Conservation (phyloP, 2,113 vertebrate species). For the Hyperopisus bebe region DNA sequence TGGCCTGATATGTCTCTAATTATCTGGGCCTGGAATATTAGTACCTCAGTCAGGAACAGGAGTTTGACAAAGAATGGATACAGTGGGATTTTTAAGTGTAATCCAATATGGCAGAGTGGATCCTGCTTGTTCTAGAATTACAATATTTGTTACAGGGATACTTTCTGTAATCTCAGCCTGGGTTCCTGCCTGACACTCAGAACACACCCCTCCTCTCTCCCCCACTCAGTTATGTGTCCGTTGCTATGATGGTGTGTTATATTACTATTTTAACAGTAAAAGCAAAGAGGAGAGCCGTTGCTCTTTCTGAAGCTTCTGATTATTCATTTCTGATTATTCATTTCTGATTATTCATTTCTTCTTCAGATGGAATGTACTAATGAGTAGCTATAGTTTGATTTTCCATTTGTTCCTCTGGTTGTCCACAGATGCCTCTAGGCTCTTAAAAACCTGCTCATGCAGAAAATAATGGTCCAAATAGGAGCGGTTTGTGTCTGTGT, state of each 20-base stretch:
- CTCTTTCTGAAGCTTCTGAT: neutral
- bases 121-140: neutral
- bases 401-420: neutral
- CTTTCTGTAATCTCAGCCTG: neutral
- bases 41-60: neutral
- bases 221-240: neutral
- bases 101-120: neutral
- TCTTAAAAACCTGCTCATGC: neutral
- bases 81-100: neutral
- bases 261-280: neutral
- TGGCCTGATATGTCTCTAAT: neutral
- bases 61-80: neutral
- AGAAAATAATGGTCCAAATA: neutral
- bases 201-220: neutral
- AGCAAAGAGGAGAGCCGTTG: neutral
- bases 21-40: neutral
- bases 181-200: neutral
- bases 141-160: neutral
- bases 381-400: neutral
- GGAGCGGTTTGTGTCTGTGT: neutral
- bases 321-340: neutral
- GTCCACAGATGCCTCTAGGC: neutral
- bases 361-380: neutral
- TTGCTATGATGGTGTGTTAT: neutral
- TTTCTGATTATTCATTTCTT: neutral